Base-by-base conservation (phyloP, 2,113 vertebrate species). In the Aramus guarauna region DNA sequence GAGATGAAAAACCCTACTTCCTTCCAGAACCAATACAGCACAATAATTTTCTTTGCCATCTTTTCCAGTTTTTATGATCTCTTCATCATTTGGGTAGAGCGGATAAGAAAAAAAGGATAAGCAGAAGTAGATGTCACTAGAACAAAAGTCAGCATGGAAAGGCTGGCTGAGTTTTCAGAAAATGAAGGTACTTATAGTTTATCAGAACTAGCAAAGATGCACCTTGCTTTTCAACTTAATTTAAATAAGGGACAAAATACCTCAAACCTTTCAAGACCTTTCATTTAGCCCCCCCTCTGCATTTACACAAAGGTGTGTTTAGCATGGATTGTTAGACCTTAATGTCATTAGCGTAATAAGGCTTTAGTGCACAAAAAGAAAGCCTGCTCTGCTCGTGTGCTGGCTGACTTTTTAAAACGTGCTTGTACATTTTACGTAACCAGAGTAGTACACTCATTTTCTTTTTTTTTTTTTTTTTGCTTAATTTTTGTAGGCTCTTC, bases 401-500 rank as follows among this genome's bases (percentile, higher is more conserved):
- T 73, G 14, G 5, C 47, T 89, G 84, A 68, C 89, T 85, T 89
- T 66, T 90, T 34, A 58, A 91, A 93, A 92, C 9, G 15, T 78
- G 79, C 66, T 88, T 75, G 34, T 71, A 39, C 68, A 37, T 85
- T 53, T 87, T 94, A 92, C 0, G 0, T 94, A 96, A 95, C 43
- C 72, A 92, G 12, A 89, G 67, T 41, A 75, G 11, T 15, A 43
- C 63, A 37, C 50, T 95, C 29, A 90, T 83, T 88, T 59, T n/a
- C n/a, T 47, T 77, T 52, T 64, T 75, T 52, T 24, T 39, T 32
- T 47, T 79, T 52, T 60, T 75, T 75, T 75, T 67, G 36, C 75
- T 97, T 91, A 47, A 55, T 87, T 96, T 97, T 93, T 82, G 36
- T 71, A 99, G 99, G 99, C 74, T 98, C 98, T 9, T 90, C 98